Base-by-base conservation (phyloP, 2,888 invertebrate species). In the Erebia aethiops region DNA sequence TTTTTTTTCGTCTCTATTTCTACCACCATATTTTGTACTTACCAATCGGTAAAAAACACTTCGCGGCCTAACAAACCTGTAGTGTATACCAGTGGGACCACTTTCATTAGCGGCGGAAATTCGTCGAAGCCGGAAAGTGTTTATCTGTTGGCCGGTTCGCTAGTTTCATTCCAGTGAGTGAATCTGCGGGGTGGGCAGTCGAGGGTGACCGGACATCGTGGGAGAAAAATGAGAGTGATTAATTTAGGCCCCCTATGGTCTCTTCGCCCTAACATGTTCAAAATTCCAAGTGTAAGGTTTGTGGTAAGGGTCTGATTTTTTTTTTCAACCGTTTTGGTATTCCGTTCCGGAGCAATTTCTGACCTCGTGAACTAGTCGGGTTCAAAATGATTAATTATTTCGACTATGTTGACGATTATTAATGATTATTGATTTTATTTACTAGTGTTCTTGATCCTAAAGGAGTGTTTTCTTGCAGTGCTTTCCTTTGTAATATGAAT, bases 171-270 rank as follows among this genome's bases (percentile, higher is more conserved):
- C 77, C 57, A 43, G 56, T 57, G 66, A 78, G 80, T 78, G 77
- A 79, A 79, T 77, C 77, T 77, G 76, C 77, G 80, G 82, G 90
- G 90, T 90, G 90, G 73, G 72, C 90, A 87, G 70, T 83, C 77
- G 81, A 89, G 88, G 84, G 84, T 92, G 88, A 90, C 88, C 56
- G 66, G 9, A 8, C 82, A 83, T 85, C 73, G 85, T 83, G 87
- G 87, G 85, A 85, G 86, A 91, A 91, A 35, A 91, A 78, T 78
- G 90, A 92, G 89, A 91, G 92, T 92, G 82, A 70, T 73, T 73
- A 74, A 41, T 51, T 18, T 21, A 13, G 16, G 9, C 43, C 43
- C 61, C 61, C 18, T 10, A 46, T 46, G 2, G 46, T 43, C 10
- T 64, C 14, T 54, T 63, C 9, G n/a, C 26, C 14, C 41, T n/a